Base-by-base conservation (phyloP, 2,888 invertebrate species). In the Drymonia ruficornis region DNA sequence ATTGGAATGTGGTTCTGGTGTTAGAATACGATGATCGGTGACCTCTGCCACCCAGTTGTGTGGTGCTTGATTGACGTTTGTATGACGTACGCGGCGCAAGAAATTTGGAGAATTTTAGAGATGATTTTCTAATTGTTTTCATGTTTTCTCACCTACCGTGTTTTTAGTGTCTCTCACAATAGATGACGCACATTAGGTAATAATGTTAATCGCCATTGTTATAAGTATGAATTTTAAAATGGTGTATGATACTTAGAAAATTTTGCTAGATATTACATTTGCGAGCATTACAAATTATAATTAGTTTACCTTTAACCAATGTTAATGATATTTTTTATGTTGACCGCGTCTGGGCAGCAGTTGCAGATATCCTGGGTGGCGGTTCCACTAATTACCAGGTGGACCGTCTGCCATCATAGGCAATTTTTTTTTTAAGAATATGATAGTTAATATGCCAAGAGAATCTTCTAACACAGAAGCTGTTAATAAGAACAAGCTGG, bases 41-140 rank as follows among this genome's bases (percentile, higher is more conserved):
- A 89, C 89, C 90, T 88, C 73, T 88, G 81, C 72, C 88, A 78
- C 81, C 89, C 77, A 79, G 84, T 76, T 87, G 86, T 82, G 89
- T 84, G 88, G 87, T 71, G 71, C 67, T 53, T 91, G 91, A 91
- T 89, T 91, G 91, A 91, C 91, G 82, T 87, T 78, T 90, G 86
- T 87, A 86, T 87, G 89, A 86, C 80, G 80, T 72, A 68, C 83
- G 74, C 83, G 69, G 82, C 75, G 67, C 77, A 83, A 83, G 85
- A 87, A 86, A 85, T 88, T 87, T 84, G 68, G 67, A 70, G 83
- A 86, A 89, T 83, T 82, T 75, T 58, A 69, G 78, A 77, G 72
- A 74, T 76, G 71, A 72, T 78, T 74, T 66, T 65, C 70, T 63
- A 77, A 76, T 78, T 79, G 68, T 73, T 75, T 67, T 67, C 54